Evolutionary conservation across 2,888 invertebrate genomes (phyloP), one percentile per base, ranked within the genome.

Genomic region (Adelphocoris suturalis): DNA sequence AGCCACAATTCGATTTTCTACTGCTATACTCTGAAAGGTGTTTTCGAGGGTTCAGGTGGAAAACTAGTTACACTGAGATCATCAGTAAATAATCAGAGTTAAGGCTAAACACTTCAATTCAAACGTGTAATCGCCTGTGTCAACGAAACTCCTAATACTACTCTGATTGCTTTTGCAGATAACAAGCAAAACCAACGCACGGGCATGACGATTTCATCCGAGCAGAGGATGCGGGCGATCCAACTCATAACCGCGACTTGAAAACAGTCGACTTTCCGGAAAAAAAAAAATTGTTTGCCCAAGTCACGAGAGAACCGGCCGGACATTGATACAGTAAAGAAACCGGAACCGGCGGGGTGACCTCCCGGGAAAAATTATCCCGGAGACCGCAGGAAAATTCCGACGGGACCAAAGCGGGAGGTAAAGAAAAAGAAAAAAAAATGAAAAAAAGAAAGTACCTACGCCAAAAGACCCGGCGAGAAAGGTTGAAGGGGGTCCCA

Each of bases 341-440:
- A 23, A 68, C 68, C 12, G 27, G 19, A 68, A 19, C 5, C 68
- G 27, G 27, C 12, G 68, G 68, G 13, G 37, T 2, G 37, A 37
- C 37, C 68, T 23, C 23, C 23, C 19, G 68, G 68, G 52, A 7
- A 27, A 82, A 82, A 82, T 82, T 82, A 82, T 82, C 82, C n/a
- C 19, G 47, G 52, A 14, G 82, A 82, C 82, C 82, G 23, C 52
- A 37, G 19, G 82, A 52, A 78, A 82, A 52, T 52, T 82, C 82
- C 9, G 11, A 80, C 37, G 82, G 82, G 82, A 82, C 82, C 13
- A 0, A n/a, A 82, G 23, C 4, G 68, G 23, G 68, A n/a, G 19
- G 19, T 1, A 23, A 68, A 68, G 13, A 11, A 23, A 68, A 19
- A 68, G 23, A 27, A 68, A 2, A 3, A 68, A 68, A 23, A 13